phyloP scores from a whole-genome alignment of 2,797 vertebrate species.

The Arctocebus calabarensis region DNA sequence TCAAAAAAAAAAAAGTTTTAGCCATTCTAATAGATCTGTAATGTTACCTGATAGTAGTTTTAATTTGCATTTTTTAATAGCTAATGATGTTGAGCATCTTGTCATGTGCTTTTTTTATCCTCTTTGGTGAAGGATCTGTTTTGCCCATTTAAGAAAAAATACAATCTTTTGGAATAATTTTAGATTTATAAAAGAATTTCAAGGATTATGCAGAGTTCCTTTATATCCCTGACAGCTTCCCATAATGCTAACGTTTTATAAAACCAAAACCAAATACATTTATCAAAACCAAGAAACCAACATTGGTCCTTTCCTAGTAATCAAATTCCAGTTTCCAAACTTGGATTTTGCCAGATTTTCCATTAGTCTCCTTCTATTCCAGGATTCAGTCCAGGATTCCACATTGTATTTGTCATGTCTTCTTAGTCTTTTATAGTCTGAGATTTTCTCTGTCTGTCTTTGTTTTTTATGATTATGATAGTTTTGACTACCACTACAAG shows the following conservation, averaged over 20 bases:
- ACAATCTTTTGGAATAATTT: neutral
- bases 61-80: conserved; percentile 42
- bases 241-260: neutral
- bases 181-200: conserved; percentile 9
- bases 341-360: conserved; percentile 12
- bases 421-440: neutral
- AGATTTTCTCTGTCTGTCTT: neutral
- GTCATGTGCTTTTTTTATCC: neutral
- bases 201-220: neutral
- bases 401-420: neutral
- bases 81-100: neutral
- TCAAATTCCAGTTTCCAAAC: conserved; percentile 39
- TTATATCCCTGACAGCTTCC: neutral
- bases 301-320: neutral
- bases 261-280: neutral
- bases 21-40: neutral
- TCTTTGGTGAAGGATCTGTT: conserved; percentile 22
- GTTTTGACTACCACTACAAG: conserved; percentile 13
- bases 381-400: neutral
- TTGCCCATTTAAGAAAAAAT: neutral
- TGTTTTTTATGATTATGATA: conserved; percentile 17
- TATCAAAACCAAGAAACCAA: conserved; percentile 39
- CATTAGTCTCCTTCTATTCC: neutral
- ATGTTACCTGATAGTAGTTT: neutral
- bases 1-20: conserved; percentile 10